phyloP scores from a whole-genome alignment of 1,140 invertebrate genomes.

The Sarcophaga peregrina region DNA sequence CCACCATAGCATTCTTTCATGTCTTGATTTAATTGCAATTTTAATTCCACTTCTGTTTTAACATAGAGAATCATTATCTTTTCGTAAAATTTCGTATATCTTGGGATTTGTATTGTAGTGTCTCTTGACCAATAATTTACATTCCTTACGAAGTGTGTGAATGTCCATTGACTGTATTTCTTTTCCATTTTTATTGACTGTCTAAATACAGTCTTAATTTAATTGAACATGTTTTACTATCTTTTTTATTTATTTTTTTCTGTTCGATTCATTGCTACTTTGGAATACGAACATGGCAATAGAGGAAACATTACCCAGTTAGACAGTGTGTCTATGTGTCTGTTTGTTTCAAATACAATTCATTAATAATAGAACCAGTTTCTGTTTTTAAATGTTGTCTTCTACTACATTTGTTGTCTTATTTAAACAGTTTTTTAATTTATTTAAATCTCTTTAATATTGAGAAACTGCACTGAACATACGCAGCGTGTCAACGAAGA shows the following conservation, averaged over 20 bases:
- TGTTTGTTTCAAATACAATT: neutral
- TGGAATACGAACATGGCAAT: neutral
- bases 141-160: neutral
- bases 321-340: too few relatives aligned
- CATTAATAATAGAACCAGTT: neutral
- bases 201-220: slow-evolving; percentile 7
- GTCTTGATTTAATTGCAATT: neutral
- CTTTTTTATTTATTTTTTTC: neutral
- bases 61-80: too few relatives aligned
- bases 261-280: neutral
- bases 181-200: neutral
- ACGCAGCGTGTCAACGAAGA: neutral
- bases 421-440: slow-evolving; percentile 3
- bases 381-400: neutral
- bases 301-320: neutral
- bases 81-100: neutral
- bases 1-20: neutral
- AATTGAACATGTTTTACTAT: neutral
- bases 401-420: neutral
- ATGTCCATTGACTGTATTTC: neutral
- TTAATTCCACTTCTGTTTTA: neutral
- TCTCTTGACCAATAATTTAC: neutral
- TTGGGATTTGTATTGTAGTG: neutral
- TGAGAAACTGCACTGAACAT: neutral
- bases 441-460: neutral